Evolutionary conservation across 2,797 vertebrate species (phyloP).

Genomic region (Eulemur coronatus): DNA sequence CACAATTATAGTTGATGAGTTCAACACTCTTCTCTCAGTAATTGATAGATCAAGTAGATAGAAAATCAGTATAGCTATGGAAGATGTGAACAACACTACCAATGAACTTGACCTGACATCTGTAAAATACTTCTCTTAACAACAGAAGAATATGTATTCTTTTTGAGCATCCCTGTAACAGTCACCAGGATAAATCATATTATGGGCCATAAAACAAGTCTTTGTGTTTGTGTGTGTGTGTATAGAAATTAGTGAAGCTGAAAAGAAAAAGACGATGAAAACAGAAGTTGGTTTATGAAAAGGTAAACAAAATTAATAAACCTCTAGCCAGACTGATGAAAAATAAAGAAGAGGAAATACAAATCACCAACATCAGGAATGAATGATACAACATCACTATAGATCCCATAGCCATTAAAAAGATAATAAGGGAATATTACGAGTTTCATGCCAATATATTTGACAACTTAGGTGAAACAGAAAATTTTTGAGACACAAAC

Average conservation of each 20-base stretch:
- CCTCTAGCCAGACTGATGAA: not conserved
- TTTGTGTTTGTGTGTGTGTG: not conserved
- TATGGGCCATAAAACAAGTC: not conserved
- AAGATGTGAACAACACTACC: not conserved
- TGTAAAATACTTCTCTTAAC: not conserved
- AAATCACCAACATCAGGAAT: not conserved
- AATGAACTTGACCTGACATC: not conserved
- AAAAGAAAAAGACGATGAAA: not conserved
- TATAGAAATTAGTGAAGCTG: not conserved
- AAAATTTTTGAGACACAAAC: conserved; percentile 2
- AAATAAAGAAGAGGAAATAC: not conserved
- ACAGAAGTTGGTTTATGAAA: not conserved
- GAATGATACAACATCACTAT: not conserved
- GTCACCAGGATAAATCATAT: not conserved
- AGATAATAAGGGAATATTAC: not conserved
- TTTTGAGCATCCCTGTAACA: not conserved
- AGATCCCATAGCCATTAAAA: not conserved
- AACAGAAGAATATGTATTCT: not conserved
- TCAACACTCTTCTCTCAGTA: not conserved
- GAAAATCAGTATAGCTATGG: not conserved
- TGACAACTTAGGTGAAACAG: not conserved
- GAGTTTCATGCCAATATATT: not conserved
- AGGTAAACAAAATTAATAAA: not conserved
- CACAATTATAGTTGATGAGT: not conserved
- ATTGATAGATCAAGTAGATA: not conserved